Evolutionary conservation across 2,888 invertebrate genomes (phyloP), one percentile per base, ranked within the genome.

Genomic region (Melipona bicolor): DNA sequence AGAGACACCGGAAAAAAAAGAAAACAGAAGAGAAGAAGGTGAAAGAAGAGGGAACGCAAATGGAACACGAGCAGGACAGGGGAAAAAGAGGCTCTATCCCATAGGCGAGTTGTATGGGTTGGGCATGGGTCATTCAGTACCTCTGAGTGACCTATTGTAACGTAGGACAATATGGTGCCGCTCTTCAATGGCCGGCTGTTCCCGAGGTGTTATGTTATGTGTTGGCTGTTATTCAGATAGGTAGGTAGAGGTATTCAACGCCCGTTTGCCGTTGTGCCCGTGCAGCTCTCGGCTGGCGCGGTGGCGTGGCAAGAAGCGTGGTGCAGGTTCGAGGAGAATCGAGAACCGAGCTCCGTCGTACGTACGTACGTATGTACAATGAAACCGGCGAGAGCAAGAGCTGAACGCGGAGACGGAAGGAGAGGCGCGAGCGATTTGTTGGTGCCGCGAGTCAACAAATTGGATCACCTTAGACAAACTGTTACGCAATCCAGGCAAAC

Each of bases 201-300:
- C 92, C 89, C 89, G 89, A 93, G 93, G 93, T 93, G 93, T 93
- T 93, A 92, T 93, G 92, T 93, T 93, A 92, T 93, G 92, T 91
- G 92, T 93, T 90, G 88, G 90, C 90, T 91, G 91, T 90, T 91
- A 91, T 92, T 92, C 92, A 91, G 89, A 91, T 90, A 90, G 90
- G 86, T 89, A 86, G 91, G 90, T 86, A 89, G 56, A 59, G 84
- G 88, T 85, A 90, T 90, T 90, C 89, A 91, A 86, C 84, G 87
- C 78, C 43, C 84, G 83, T 86, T 83, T 83, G 86, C 87, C 87
- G 84, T 90, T 87, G 84, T 83, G 81, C 76, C 9, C 75, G 52
- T 52, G 79, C 80, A 79, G 43, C 70, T 69, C 72, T 72, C 64
- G 68, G 43, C 49, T 24, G 61, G 61, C 27, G 9, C 9, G 21